Conservation (phyloP, 2,888 invertebrate genomes). For the Spisula solida region DNA sequence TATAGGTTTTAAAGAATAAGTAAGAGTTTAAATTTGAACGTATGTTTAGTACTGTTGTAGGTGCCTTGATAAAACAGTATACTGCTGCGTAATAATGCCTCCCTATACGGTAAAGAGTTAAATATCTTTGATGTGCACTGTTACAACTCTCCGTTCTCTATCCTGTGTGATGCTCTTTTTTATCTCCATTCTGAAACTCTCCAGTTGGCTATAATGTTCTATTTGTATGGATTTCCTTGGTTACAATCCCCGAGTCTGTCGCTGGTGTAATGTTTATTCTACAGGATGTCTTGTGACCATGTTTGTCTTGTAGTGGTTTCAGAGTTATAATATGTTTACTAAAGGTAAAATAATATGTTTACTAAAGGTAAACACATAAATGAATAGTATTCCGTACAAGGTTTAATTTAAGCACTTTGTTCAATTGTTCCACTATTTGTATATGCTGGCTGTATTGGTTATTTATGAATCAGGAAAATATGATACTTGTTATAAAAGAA, state of each 20-base stretch:
- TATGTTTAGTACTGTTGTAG: no score
- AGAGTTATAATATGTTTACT: conserved; percentile 14
- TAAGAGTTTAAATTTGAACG: no score
- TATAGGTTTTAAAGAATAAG: no score
- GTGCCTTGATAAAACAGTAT: no score
- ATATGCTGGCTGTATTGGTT: not conserved
- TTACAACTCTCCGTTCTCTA: not conserved
- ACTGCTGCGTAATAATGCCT: no score
- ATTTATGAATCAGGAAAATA: conserved; percentile 20
- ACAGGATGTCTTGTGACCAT: conserved; percentile 20
- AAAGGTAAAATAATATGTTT: conserved; percentile 10
- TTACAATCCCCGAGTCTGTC: not conserved
- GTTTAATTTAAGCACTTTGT: conserved; percentile 12
- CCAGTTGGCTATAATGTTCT: not conserved
- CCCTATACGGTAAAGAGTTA: no score
- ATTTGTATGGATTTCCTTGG: not conserved
- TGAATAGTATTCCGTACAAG: conserved; percentile 9
- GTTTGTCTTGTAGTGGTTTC: not conserved
- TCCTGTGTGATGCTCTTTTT: not conserved
- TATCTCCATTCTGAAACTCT: not conserved
- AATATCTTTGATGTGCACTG: not conserved
- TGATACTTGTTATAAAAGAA: conserved; percentile 3
- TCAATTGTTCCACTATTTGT: not conserved
- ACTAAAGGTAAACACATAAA: not conserved
- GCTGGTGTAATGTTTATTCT: not conserved